A percentile compares a stretch with the other conserved stretches of the same genome.
These are phyloP conservation scores for Oppia nitens DNA, from an alignment of 1,140 invertebrate species.

Conservation along the genomic window DNA sequence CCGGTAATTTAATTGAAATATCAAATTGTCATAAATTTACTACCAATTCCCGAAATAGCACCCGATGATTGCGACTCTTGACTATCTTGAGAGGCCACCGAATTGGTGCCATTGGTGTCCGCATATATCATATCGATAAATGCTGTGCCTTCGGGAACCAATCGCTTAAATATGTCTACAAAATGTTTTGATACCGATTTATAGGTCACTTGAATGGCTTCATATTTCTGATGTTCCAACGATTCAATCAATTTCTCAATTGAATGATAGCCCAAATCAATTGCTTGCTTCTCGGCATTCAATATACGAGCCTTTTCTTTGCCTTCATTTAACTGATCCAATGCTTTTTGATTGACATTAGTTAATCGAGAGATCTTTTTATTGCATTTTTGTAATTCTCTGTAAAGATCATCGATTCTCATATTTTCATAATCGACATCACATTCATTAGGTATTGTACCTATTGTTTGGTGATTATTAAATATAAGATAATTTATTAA, in stretches of 20 bases:
- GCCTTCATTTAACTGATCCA: conserved; percentile 97
- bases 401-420: conserved; percentile 74
- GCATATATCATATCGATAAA: conserved; percentile 63
- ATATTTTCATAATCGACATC: conserved; percentile 78
- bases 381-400: conserved; percentile 89
- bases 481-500: too few species aligned
- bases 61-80: conserved; percentile 24
- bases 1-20: background rate
- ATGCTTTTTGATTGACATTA: conserved; percentile 97
- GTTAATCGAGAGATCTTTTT: conserved; percentile 94
- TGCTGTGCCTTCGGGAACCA: conserved; percentile 83
- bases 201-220: conserved; percentile 96
- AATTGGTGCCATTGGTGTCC: conserved; percentile 31
- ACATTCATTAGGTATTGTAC: conserved; percentile 76
- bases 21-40: background rate
- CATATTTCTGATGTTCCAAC: conserved; percentile 85
- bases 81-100: conserved; percentile 22
- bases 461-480: conserved; percentile 41
- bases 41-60: background rate
- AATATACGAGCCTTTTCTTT: conserved; percentile 94
- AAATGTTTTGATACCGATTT: conserved; percentile 99
- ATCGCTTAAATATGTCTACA: conserved; percentile 90
- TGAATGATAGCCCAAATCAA: conserved; percentile 39
- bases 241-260: conserved; percentile 87
- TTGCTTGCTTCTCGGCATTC: conserved; percentile 88